These are phyloP conservation scores for Agriopis marginaria DNA, from an alignment of 2,888 invertebrate species.

Conservation along the genomic window DNA sequence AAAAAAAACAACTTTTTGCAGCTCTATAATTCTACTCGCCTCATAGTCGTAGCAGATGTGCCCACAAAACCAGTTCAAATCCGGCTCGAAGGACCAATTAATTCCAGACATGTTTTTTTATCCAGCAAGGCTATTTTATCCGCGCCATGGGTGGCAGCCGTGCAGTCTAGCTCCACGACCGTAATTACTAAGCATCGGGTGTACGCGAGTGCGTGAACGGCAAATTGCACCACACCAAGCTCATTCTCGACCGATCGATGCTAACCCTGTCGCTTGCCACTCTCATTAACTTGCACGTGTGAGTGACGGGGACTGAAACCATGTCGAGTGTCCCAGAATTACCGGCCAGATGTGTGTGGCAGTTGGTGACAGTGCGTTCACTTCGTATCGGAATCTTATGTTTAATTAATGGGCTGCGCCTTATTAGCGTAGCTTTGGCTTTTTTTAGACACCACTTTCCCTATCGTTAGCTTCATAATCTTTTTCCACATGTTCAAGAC, in stretches of 20 bases:
- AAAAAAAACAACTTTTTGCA: no score
- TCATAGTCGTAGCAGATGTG: conserved; percentile 1
- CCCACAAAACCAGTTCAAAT: conserved; percentile 28
- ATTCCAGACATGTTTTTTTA: conserved; percentile 31
- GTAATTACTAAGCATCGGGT: conserved; percentile 58
- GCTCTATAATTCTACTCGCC: not conserved
- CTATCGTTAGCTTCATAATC: conserved; percentile 15
- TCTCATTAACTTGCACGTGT: no score
- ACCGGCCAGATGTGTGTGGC: conserved; percentile 18
- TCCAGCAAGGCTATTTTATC: conserved; percentile 48
- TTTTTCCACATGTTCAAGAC: conserved; percentile 21
- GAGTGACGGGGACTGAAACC: not conserved
- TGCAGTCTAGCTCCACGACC: conserved; percentile 64
- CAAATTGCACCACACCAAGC: conserved; percentile 46
- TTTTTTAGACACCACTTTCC: conserved; percentile 37
- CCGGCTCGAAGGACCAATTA: conserved; percentile 39
- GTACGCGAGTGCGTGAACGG: conserved; percentile 53
- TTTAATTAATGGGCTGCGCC: conserved; percentile 43
- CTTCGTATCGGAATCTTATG: conserved; percentile 34
- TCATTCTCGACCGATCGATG: not conserved
- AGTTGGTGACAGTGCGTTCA: conserved; percentile 47
- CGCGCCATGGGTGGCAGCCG: conserved; percentile 69
- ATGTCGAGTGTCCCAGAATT: not conserved
- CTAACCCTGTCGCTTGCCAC: not conserved
- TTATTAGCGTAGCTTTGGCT: conserved; percentile 33